Base-by-base conservation (phyloP, 2,797 vertebrate species). In the Schizopygopsis pylzovi region DNA sequence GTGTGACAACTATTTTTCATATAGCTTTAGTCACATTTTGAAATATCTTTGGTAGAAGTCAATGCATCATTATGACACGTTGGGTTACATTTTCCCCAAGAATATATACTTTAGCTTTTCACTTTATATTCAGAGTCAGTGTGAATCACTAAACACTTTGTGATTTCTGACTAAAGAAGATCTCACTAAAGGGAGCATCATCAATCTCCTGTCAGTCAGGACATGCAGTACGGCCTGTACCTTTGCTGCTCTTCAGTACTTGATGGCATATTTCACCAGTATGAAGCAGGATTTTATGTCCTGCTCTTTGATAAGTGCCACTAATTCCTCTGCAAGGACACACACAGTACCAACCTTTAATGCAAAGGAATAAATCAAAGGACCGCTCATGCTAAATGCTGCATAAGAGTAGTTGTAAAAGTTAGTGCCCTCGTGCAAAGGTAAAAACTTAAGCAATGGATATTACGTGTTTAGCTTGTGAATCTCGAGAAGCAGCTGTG, bases 381-480 rank as follows among this genome's bases (percentile, higher is more conserved):
- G 63, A n/a, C 63, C 81, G 89, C 85, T 86, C 78, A 77, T 80
- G 79, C 85, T 79, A 78, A 81, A 90, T 33, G 16, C 25, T 75
- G 85, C 88, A 79, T 88, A 79, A 82, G 77, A 83, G 82, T 86
- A 71, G 87, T 93, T 80, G 92, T 93, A 91, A 92, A 90, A 79
- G 82, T 54, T 70, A 54, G 73, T 89, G 78, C 78, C 63, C 43
- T 68, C n/a, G 54, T 88, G 89, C 88, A 90, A 90, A 89, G 91
- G 88, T 92, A 91, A 90, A 92, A 89, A 83, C 89, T 92, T 91
- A 92, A 84, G 85, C 89, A 91, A 82, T 85, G 81, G 84, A 87
- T 86, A 85, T 78, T 71, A 81, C 70, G 92, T 84, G 88, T 90
- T 90, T 84, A 76, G 86, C 83, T 87, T 79, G 82, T 90, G 91